These are phyloP conservation scores for Balearica regulorum DNA, from an alignment of 2,797 vertebrate species.

Conservation along the genomic window DNA sequence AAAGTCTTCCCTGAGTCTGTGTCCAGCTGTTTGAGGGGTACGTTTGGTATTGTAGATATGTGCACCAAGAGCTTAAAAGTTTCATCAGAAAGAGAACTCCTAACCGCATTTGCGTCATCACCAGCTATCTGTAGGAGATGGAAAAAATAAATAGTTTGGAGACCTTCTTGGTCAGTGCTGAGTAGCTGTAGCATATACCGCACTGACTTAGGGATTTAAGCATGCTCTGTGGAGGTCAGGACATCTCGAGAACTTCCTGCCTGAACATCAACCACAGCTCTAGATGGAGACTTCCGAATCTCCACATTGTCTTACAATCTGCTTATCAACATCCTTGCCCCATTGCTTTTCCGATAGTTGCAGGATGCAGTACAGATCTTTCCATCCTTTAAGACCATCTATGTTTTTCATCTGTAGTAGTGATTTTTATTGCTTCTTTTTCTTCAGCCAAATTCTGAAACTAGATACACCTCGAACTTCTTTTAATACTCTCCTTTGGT, in stretches of 20 bases:
- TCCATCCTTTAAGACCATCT: neutral
- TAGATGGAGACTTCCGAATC: neutral
- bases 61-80: neutral
- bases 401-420: neutral
- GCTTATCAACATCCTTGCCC: neutral
- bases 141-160: neutral
- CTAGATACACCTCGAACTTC: neutral
- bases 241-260: neutral
- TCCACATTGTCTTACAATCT: neutral
- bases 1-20: neutral
- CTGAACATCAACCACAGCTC: neutral
- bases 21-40: neutral
- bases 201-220: neutral
- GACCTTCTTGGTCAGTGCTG: neutral
- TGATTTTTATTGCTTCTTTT: neutral
- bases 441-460: neutral
- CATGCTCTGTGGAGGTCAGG: neutral
- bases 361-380: neutral
- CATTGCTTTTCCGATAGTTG: neutral
- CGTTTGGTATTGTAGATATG: neutral
- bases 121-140: neutral
- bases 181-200: neutral
- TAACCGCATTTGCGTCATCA: neutral
- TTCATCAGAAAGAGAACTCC: neutral
- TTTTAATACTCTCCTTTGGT: neutral